Evolutionary conservation across 2,113 vertebrate genomes (phyloP).

Genomic region (Lipotes vexillifer): DNA sequence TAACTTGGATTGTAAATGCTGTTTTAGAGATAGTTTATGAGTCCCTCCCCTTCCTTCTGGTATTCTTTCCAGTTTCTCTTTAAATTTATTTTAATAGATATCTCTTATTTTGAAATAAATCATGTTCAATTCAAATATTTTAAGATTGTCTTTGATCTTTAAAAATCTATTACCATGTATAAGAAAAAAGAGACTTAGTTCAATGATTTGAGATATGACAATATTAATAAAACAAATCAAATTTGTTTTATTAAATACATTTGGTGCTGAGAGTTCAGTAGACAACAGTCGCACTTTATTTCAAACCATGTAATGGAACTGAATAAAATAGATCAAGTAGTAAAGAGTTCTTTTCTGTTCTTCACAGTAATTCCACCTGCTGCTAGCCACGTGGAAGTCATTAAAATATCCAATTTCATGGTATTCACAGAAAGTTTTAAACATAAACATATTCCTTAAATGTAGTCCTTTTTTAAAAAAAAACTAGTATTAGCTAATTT

Average conservation of each 20-base stretch:
- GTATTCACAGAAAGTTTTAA: constrained; percentile 26
- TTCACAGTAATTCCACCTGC: constrained; percentile 50
- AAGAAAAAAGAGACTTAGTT: constrained; percentile 15
- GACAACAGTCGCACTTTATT: constrained; percentile 61
- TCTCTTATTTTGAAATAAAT: constrained; percentile 49
- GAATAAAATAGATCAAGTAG: constrained; percentile 21
- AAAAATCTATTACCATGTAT: constrained; percentile 25
- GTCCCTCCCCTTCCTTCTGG: not conserved
- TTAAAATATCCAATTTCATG: constrained; percentile 27
- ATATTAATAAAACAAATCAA: constrained; percentile 52
- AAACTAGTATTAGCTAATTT: not conserved
- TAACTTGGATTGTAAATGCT: constrained; percentile 23
- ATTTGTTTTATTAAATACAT: constrained; percentile 47
- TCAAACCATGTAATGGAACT: constrained; percentile 44
- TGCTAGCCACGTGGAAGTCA: not conserved
- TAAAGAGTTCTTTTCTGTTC: constrained; percentile 37
- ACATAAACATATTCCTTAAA: constrained; percentile 29
- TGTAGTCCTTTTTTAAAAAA: not conserved
- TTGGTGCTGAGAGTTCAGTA: constrained; percentile 36
- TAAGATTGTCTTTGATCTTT: constrained; percentile 52
- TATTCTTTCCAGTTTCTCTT: not conserved
- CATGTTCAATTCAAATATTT: constrained; percentile 7
- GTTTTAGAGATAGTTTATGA: not conserved
- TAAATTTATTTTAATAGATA: constrained; percentile 37
- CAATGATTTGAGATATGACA: constrained; percentile 13